Evolutionary conservation across 1,140 invertebrate genomes (phyloP), one percentile per base, ranked within the genome.

Genomic region (Drosophila sechellia): DNA sequence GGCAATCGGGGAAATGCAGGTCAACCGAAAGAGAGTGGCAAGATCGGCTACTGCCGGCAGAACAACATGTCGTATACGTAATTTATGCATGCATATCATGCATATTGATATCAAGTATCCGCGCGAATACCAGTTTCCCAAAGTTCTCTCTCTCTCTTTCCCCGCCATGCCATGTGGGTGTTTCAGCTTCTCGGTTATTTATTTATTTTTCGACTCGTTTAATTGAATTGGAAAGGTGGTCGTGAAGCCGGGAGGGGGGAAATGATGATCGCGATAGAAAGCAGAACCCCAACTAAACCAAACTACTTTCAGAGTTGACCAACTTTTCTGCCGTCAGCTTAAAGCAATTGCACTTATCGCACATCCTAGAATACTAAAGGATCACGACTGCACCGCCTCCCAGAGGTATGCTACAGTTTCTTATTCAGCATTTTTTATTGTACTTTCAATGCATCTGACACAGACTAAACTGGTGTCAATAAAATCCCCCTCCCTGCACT

Each of bases 221-320:
- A 87, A 87, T 87, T 86, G 83, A 86, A 86, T 86, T 89, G 76
- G 84, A 87, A 86, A 83, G 83, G 83, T 54, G 71, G 79, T 49
- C 31, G 31, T 49, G 55, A 22, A 20, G 37, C 15, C 40, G 42
- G 48, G 10, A 49, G 42, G 48, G 10, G 17, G n/a, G 60, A 55
- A 27, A 66, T 22, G 53, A 31, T 22, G 64, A 50, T 65, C 8
- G 31, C 55, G 49, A 61, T 77, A 77, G 79, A 60, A 81, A 78
- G 64, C 74, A 84, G 84, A 87, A 83, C 65, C 48, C 68, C 77
- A 76, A 77, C 86, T 65, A 42, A 73, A 64, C 84, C 79, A 89
- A 76, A 87, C 83, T 83, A 87, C 83, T 87, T 87, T 87, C 83
- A 70, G 79, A 87, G 76, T 83, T 87, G 83, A 89, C 83, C 83